Evolutionary conservation across 2,888 invertebrate genomes (phyloP), one percentile per base, ranked within the genome.

Genomic region (Pterobdella sp.): DNA sequence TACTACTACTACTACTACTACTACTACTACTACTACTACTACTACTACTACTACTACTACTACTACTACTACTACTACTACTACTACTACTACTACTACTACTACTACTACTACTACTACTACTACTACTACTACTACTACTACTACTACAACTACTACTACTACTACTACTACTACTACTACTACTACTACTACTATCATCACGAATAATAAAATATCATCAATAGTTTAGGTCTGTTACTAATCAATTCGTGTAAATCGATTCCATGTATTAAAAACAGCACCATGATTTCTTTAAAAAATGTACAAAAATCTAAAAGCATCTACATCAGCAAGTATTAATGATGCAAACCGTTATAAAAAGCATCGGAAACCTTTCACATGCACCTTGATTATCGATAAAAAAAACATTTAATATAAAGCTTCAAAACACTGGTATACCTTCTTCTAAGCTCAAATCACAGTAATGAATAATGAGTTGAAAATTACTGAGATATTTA

Each of bases 11-110:
- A 49, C 52, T 49, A 49, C 52, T 49, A 49, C 52, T 49, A 49
- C 52, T 49, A 49, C 52, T 49, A 49, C 52, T 49, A 49, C 52
- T 49, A 49, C 52, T 49, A 49, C 52, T 49, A 49, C 52, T 49
- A 49, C 52, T 49, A 49, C 52, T 49, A 49, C 52, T 49, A 49
- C 52, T 49, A 49, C 52, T 49, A 49, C 52, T 49, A 49, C 52
- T 49, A 49, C 52, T 49, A 49, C 52, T 49, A 49, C 52, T 49
- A 49, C 52, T 49, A 49, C 52, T 49, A 49, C 52, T 49, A 49
- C 52, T 49, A 49, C 52, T 49, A 49, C 52, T 49, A 49, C 52
- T 49, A 49, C 52, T 49, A 49, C 52, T 49, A 49, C 52, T 49
- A 49, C 52, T 49, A 49, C 52, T 49, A 49, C 52, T 49, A 49